Conservation (phyloP, 2,797 vertebrate species). For the Oreortyx pictus region DNA sequence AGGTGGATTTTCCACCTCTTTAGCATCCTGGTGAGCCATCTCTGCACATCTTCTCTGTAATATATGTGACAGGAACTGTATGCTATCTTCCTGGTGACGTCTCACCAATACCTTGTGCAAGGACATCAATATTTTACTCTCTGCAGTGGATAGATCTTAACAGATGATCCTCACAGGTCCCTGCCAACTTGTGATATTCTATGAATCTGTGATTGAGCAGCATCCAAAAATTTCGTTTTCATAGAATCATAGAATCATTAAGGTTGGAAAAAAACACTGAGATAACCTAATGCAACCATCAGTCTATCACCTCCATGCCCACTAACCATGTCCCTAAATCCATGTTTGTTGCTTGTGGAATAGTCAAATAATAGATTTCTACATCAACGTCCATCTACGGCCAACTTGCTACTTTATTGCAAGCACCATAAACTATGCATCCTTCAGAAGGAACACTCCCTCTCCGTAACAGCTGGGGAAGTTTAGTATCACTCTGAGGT, state of each 20-base stretch:
- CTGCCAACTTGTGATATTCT: too few species aligned
- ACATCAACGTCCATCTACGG: background rate
- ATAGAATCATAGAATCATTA: too few species aligned
- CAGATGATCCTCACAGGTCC: background rate
- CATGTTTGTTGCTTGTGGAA: background rate
- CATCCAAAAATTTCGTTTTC: background rate
- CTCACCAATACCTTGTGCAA: background rate
- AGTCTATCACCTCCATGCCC: too few species aligned
- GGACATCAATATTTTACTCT: background rate
- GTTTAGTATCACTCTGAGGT: background rate
- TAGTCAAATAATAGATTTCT: background rate
- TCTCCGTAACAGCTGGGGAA: slow-evolving; percentile 9
- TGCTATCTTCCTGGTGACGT: background rate
- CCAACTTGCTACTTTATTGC: background rate
- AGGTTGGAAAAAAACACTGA: too few species aligned
- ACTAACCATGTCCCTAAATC: too few species aligned
- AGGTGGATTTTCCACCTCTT: background rate
- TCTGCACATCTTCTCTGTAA: background rate
- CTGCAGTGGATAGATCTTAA: background rate
- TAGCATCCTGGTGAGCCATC: background rate
- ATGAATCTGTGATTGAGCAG: too few species aligned
- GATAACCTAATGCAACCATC: too few species aligned
- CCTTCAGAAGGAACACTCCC: background rate
- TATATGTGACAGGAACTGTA: background rate
- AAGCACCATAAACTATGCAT: background rate